phyloP scores from a whole-genome alignment of 2,888 invertebrate species.

The Callosobruchus maculatus region DNA sequence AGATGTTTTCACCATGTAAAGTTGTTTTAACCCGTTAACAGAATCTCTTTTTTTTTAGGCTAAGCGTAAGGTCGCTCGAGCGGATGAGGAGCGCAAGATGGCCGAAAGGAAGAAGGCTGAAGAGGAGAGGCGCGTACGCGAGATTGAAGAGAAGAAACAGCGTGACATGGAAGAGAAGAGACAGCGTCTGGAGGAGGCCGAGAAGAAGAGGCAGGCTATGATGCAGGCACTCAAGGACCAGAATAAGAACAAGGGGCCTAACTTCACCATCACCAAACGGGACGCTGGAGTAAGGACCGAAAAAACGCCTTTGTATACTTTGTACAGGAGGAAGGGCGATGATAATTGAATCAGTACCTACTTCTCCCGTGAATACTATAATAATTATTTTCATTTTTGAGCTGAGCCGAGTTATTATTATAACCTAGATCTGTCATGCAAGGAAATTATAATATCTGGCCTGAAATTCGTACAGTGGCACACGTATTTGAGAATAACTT shows the following conservation, averaged over 20 bases:
- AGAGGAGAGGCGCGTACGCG: conserved; percentile 90
- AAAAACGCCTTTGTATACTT: conserved; percentile 13
- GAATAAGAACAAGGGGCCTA: conserved; percentile 79
- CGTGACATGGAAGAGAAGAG: conserved; percentile 93
- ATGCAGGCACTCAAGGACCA: conserved; percentile 88
- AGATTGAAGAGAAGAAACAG: conserved; percentile 93
- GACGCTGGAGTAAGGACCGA: conserved; percentile 66
- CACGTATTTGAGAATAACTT: neutral
- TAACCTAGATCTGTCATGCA: neutral
- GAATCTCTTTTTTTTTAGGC: conserved; percentile 53
- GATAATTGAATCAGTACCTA: neutral
- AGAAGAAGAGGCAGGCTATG: conserved; percentile 94
- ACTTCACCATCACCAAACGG: conserved; percentile 87
- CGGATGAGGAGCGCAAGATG: conserved; percentile 94
- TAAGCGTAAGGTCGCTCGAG: conserved; percentile 90
- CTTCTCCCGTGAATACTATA: too few relatives aligned
- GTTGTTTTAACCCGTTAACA: too few relatives aligned
- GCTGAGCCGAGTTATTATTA: neutral
- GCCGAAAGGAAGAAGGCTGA: conserved; percentile 93
- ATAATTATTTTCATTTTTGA: too few relatives aligned
- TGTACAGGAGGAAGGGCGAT: neutral
- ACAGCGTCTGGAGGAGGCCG: conserved; percentile 89
- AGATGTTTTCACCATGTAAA: too few relatives aligned
- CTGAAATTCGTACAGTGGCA: neutral
- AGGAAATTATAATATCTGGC: neutral